Evolutionary conservation across 2,888 invertebrate species (phyloP), one percentile per base, ranked within the genome.

Genomic region (Germaria angustata): DNA sequence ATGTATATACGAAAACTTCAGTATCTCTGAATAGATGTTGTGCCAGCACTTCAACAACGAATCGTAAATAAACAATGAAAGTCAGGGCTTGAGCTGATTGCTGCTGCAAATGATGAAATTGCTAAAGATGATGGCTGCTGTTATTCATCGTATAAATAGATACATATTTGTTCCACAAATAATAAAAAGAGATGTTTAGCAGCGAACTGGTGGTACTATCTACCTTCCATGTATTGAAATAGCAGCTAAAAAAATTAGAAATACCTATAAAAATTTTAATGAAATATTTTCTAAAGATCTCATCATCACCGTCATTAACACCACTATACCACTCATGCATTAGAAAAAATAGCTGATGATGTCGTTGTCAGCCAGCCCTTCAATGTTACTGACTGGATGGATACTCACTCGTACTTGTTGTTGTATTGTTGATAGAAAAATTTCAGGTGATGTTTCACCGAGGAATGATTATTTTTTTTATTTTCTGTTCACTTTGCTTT

Each of bases 231-330:
- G 46, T 39, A 76, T 57, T 36, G 32, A 53, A 61, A 51, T 34
- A 69, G n/a, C n/a, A n/a, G n/a, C n/a, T n/a, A 69, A 69, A 41
- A 51, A 68, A 68, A 69, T 36, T 66, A 66, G 55, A 69, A 53
- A 39, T 53, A 53, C 8, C 1, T 15, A 41, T 39, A 20, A 69
- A 63, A 49, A 66, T 80, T 72, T 80, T 59, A 80, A 80, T 80
- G 79, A 80, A 80, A 80, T 80, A 61, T 80, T 73, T 79, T 73
- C 72, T 73, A 80, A 80, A 73, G 72, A 73, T 68, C 72, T 75
- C 75, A 79, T 75, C 82, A 79, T 65, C 82, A 65, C 44, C 75
- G 65, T 71, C 79, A 79, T 82, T 79, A 82, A 76, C 79, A 82
- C 72, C 79, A 72, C 72, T 32, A 36, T 9, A 46, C 57, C 6